These are phyloP conservation scores for Isaurus tuberculatus DNA, from an alignment of 92 coral and sea anemone species.

Conservation along the genomic window DNA sequence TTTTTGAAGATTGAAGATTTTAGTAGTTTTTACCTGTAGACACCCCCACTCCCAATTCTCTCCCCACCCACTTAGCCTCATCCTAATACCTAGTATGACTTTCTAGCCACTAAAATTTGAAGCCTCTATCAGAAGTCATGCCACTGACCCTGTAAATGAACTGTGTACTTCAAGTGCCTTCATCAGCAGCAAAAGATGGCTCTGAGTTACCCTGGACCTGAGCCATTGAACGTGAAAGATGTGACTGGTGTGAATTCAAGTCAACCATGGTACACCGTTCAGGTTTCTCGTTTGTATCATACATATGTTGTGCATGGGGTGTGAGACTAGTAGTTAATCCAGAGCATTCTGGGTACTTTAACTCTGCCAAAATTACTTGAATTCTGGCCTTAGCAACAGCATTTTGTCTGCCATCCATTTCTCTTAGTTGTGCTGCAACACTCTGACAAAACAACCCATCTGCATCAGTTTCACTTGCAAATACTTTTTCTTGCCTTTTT, in stretches of 20 bases:
- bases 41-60: too few relatives aligned
- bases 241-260: conserved; percentile 31
- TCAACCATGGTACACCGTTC: conserved; percentile 46
- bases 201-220: conserved; percentile 23
- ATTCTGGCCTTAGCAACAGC: conserved; percentile 63
- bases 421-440: conserved; percentile 61
- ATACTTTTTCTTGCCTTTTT: conserved; percentile 20
- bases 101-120: background rate
- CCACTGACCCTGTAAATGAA: background rate
- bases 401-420: conserved; percentile 58
- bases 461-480: conserved; percentile 21
- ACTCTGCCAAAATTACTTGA: conserved; percentile 55
- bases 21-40: too few relatives aligned
- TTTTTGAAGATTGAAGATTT: too few relatives aligned
- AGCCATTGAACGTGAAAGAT: conserved; percentile 8
- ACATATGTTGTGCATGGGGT: conserved; percentile 2
- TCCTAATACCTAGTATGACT: too few relatives aligned
- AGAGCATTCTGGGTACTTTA: conserved; percentile 51
- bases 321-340: conserved; percentile 4
- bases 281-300: conserved; percentile 25
- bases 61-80: too few relatives aligned
- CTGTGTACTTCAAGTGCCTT: background rate
- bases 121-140: background rate
- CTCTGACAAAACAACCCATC: conserved; percentile 60
- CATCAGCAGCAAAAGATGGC: conserved; percentile 14